Evolutionary conservation across 2,797 vertebrate species (phyloP), one percentile per base, ranked within the genome.

Genomic region (Remorina albescens): DNA sequence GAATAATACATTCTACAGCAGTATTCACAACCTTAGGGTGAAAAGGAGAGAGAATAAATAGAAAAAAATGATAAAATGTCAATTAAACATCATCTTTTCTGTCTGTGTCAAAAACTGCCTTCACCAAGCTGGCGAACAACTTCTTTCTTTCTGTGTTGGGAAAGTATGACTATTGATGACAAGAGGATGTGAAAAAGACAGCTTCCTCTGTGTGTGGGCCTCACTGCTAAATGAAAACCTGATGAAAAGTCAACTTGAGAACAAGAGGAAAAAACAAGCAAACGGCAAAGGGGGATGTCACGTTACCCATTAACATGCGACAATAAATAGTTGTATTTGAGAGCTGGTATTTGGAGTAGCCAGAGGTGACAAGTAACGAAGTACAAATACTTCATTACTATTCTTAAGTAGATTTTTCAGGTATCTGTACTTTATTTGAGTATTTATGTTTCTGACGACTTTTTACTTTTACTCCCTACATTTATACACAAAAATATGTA

Each of bases 31-130:
- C 56, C 71, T 67, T 5, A 56, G 44, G 51, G 23, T 50, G 13
- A 50, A 57, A 66, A 34, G 5, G 2, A 0, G 18, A 44, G 25
- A 42, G 19, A 71, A 39, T 18, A 58, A 50, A 58, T 42, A 42
- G 1, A 58, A 23, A 46, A n/a, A n/a, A n/a, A n/a, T 23, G 42
- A 25, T 8, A 55, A 36, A 21, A 32, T 50, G 55, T 81, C 39
- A 71, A 62, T 76, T 69, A 63, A 59, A 66, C 28, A 51, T 32
- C 15, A 59, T 44, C 19, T 55, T 63, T 63, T 66, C 41, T 42
- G 34, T 62, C 50, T 18, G 36, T n/a, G n/a, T n/a, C 42, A 65
- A 58, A 80, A 59, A 9, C 46, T 46, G 30, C 19, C 44, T 71
- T 69, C 30, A 23, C 16, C 26, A 46, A 66, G 26, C 26, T 58